Percentiles rank a stretch among this genome's conserved stretches.
These are phyloP conservation scores for Andrena fulva DNA, from an alignment of 2,888 invertebrate genomes.

Conservation along the genomic window DNA sequence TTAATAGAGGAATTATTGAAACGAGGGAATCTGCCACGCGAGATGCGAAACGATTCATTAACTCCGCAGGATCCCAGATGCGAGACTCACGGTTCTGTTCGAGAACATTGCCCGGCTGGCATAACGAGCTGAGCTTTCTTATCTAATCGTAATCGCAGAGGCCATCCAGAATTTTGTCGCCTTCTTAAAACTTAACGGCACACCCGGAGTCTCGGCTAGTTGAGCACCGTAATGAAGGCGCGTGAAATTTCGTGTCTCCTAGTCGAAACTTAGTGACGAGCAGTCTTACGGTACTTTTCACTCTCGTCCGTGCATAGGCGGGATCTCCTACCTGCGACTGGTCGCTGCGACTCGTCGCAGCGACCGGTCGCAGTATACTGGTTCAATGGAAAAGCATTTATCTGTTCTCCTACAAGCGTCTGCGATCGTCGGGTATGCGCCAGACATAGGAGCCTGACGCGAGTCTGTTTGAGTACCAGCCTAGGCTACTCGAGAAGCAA, in stretches of 20 bases:
- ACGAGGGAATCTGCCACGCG: background rate
- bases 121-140: constrained; percentile 14
- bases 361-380: no score
- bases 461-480: no score
- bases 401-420: no score
- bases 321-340: no score
- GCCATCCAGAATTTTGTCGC: constrained; percentile 61
- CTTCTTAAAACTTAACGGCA: constrained; percentile 67
- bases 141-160: constrained; percentile 43
- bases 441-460: no score
- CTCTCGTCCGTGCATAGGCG: constrained; percentile 44
- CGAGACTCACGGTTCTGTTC: background rate
- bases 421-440: no score
- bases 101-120: background rate
- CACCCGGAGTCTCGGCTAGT: constrained; percentile 75
- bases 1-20: background rate
- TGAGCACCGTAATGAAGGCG: constrained; percentile 79
- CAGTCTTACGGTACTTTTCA: constrained; percentile 63
- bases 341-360: no score
- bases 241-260: constrained; percentile 72
- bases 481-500: no score
- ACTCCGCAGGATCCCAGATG: background rate
- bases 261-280: constrained; percentile 57
- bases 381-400: no score
- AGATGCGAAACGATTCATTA: background rate